Percentiles rank a stretch among this genome's conserved stretches.
phyloP scores from a whole-genome alignment of 1,140 invertebrate genomes.

The Heliconius eleuchia region DNA sequence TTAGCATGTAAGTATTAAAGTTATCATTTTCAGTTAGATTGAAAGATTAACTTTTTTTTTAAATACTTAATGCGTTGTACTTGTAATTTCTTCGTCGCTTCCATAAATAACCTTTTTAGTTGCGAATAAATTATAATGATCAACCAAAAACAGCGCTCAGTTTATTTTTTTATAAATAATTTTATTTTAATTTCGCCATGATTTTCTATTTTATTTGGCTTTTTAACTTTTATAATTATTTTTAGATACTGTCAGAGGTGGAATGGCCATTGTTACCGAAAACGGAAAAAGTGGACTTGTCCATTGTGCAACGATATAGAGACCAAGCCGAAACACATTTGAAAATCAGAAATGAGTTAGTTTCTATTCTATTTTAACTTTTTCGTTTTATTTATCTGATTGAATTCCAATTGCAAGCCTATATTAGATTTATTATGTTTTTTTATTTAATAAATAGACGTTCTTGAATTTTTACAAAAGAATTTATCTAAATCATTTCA shows the following conservation, averaged over 20 bases:
- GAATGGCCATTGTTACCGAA: slow-evolving; percentile 56
- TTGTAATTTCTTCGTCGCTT: too few relatives aligned
- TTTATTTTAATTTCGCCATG: not conserved
- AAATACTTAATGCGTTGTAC: too few relatives aligned
- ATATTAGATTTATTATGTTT: too few relatives aligned
- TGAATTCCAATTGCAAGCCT: too few relatives aligned
- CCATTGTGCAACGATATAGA: slow-evolving; percentile 48
- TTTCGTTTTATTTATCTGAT: slow-evolving; percentile 3
- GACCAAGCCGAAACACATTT: slow-evolving; percentile 52
- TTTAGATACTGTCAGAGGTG: slow-evolving; percentile 52
- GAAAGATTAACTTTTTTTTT: too few relatives aligned
- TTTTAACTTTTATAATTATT: not conserved
- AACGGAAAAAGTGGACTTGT: slow-evolving; percentile 47
- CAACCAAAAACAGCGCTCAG: not conserved
- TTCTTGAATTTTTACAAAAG: too few relatives aligned
- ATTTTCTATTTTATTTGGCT: not conserved
- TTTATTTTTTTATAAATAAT: not conserved
- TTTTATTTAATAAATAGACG: too few relatives aligned
- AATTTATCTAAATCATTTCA: too few relatives aligned
- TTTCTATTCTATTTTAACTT: slow-evolving; percentile 19
- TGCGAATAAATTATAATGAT: not conserved
- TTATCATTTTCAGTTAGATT: too few relatives aligned
- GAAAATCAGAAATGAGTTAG: slow-evolving; percentile 52
- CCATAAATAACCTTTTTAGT: too few relatives aligned
- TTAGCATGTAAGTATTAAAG: too few relatives aligned